These are phyloP conservation scores for Emydocephalus ijimae DNA, from an alignment of 2,113 vertebrate genomes.

Conservation along the genomic window DNA sequence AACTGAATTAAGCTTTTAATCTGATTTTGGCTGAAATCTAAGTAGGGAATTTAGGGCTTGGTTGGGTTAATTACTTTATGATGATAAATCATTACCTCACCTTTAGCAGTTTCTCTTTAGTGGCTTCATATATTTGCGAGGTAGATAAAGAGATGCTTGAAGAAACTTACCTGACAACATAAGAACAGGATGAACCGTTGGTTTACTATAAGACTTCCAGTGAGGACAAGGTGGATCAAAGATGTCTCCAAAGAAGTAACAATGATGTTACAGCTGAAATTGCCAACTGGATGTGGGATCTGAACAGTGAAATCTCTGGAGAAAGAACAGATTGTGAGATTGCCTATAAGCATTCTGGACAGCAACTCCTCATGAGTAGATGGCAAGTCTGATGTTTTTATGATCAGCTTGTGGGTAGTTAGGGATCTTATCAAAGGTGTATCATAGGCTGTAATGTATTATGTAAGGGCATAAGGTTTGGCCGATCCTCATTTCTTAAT, in stretches of 20 bases:
- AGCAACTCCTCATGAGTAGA: neutral
- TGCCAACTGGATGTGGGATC: neutral
- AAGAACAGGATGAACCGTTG: neutral
- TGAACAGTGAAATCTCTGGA: neutral
- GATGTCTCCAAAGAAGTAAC: neutral
- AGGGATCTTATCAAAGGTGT: neutral
- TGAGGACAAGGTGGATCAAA: neutral
- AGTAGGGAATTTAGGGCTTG: no score
- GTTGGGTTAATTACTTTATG: neutral
- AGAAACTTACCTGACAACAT: neutral
- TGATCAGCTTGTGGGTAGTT: neutral
- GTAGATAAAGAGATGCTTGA: neutral
- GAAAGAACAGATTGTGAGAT: neutral
- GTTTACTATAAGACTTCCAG: neutral
- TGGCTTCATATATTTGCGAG: neutral
- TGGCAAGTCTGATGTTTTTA: neutral
- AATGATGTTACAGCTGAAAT: neutral
- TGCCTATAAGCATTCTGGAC: neutral
- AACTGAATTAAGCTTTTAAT: neutral
- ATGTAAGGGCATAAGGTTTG: no score
- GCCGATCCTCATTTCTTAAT: neutral
- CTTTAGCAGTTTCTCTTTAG: neutral
- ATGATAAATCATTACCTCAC: neutral
- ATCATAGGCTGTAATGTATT: neutral
- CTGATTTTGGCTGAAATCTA: neutral